Conservation (phyloP, 1,140 invertebrate species). For the Papilio dardanus region DNA sequence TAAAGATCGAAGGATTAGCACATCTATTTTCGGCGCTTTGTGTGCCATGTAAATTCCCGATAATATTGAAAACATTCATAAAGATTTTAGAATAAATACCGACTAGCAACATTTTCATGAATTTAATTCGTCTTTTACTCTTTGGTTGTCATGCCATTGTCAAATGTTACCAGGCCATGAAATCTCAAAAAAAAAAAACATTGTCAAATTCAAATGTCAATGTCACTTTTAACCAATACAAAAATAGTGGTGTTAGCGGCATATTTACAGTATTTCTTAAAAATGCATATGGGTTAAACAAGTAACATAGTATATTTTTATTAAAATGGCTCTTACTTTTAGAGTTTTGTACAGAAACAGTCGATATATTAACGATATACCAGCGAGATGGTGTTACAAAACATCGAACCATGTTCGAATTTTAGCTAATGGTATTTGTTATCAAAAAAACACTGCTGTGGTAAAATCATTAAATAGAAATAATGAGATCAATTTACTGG, state of each 20-base stretch:
- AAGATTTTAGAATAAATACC: too few relatives aligned
- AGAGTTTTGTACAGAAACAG: constrained; percentile 60
- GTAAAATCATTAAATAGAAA: constrained; percentile 43
- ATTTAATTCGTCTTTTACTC: too few relatives aligned
- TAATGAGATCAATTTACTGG: constrained; percentile 43
- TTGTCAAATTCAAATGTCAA: constrained; percentile 17
- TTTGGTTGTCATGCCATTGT: too few relatives aligned
- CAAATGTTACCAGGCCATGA: too few relatives aligned
- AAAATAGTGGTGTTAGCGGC: constrained; percentile 25
- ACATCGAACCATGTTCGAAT: constrained; percentile 56
- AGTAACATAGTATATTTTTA: constrained; percentile 40
- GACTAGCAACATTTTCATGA: too few relatives aligned
- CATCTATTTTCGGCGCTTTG: too few relatives aligned
- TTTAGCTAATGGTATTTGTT: constrained; percentile 54
- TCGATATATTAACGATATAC: constrained; percentile 56
- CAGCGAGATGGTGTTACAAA: constrained; percentile 60
- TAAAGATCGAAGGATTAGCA: too few relatives aligned
- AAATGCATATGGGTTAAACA: constrained; percentile 44
- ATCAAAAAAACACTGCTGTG: constrained; percentile 52
- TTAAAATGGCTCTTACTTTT: constrained; percentile 63
- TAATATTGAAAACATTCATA: too few relatives aligned
- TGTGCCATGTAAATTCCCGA: too few relatives aligned
- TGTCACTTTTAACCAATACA: constrained; percentile 14
- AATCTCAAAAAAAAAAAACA: neutral
- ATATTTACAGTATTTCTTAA: constrained; percentile 40